Percentiles rank a stretch among this genome's conserved stretches.
phyloP scores from a whole-genome alignment of 2,113 vertebrate genomes.

The Crocuta crocuta region DNA sequence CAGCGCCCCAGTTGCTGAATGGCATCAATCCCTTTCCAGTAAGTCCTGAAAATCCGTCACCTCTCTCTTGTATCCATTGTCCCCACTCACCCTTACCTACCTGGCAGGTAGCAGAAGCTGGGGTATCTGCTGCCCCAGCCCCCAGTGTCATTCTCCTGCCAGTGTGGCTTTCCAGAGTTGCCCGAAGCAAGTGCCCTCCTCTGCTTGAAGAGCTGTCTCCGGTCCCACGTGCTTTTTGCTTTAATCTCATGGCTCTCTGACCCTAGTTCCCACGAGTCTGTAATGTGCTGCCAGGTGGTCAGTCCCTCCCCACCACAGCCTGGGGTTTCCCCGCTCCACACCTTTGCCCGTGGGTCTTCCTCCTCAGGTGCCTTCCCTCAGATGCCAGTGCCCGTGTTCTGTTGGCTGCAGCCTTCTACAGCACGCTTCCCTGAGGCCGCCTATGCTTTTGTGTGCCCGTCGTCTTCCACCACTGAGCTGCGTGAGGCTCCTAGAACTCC shows the following conservation, averaged over 20 bases:
- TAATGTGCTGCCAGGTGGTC: not conserved
- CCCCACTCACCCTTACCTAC: too few relatives aligned
- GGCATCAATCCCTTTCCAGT: not conserved
- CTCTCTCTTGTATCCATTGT: too few relatives aligned
- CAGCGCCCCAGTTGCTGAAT: not conserved
- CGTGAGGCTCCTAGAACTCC: not conserved
- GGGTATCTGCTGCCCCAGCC: not conserved
- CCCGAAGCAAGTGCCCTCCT: not conserved
- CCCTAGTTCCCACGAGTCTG: not conserved
- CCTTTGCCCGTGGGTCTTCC: not conserved
- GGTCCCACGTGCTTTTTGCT: not conserved
- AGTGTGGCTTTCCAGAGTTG: not conserved
- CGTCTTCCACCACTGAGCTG: not conserved
- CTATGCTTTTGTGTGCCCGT: accelerated
- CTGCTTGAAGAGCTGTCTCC: not conserved
- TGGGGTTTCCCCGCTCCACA: not conserved
- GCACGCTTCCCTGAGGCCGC: accelerated
- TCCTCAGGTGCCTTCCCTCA: not conserved
- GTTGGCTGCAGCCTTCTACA: not conserved
- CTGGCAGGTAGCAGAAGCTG: not conserved
- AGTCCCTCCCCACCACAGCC: not conserved
- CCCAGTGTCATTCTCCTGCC: not conserved
- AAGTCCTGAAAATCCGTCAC: not conserved
- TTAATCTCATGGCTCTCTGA: not conserved
- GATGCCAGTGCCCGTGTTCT: accelerated